Evolutionary conservation across 1,140 invertebrate genomes (phyloP), one percentile per base, ranked within the genome.

Genomic region (Odontomachus brunneus): DNA sequence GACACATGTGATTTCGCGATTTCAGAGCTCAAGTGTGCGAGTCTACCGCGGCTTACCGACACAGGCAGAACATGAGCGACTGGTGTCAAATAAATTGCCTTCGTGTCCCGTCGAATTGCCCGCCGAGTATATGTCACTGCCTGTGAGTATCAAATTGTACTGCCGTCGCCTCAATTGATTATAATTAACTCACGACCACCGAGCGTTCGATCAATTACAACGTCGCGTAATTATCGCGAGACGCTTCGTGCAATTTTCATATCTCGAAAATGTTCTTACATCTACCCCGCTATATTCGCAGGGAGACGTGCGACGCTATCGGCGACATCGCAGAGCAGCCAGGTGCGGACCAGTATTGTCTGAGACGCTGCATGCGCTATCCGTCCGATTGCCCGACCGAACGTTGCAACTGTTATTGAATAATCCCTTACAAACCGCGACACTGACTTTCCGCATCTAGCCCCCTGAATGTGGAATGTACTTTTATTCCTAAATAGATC

Each of bases 81-180:
- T 98, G 97, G 97, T 98, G 97, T 90, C 96, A 97, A 92, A 96
- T 94, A 19, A 98, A 98, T 92, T 98, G 97, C 84, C 93, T 98
- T 63, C 95, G 96, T 49, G 97, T 98, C 92, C 97, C 97, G 19
- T 97, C 97, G 1, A 97, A 97, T 91, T 98, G 97, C 92, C 97
- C 97, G 0, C 92, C 95, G 24, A 92, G 94, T 11, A 94, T 97
- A 12, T 98, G 97, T 84, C 93, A 95, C 60, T 98, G 97, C 90
- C 97, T 97, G 97, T 98, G 95, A 97, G 97, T 96, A 80, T 62
- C 93, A 62, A 67, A 65, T 84, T 69, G 55, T 11, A n/a, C 38
- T 7, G 11, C 33, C 2, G n/a, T n/a, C 60, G 5, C 51, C 11
- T 17, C 22, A 3, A 49, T 53, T 44, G 15, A 78, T 38, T 26